Evolutionary conservation across 2,797 vertebrate species (phyloP).

Genomic region (Gastrophryne carolinensis): DNA sequence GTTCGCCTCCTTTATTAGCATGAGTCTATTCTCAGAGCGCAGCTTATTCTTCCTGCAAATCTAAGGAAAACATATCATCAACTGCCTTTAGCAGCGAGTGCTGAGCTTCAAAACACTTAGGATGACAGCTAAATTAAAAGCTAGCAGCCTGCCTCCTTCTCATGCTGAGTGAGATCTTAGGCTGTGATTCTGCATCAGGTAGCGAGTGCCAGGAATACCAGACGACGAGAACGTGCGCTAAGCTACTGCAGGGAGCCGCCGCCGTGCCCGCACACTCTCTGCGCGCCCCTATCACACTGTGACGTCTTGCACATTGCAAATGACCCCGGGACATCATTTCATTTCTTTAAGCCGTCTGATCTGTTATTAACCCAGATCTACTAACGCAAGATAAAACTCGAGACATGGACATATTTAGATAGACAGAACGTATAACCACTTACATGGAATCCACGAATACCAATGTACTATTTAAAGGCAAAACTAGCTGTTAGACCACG

Average conservation of each 20-base stretch:
- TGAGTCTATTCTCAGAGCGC: background rate
- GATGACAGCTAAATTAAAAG: background rate
- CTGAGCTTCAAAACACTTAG: background rate
- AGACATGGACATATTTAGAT: too few relatives aligned
- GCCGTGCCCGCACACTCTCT: background rate
- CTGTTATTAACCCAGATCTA: slow-evolving; percentile 20
- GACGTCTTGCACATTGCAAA: background rate
- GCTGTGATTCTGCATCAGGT: background rate
- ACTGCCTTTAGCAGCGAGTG: background rate
- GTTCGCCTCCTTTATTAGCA: too few relatives aligned
- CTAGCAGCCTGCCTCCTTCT: background rate
- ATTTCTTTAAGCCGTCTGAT: slow-evolving; percentile 13
- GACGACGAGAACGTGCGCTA: background rate
- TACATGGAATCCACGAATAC: too few relatives aligned
- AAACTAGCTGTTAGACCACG: too few relatives aligned
- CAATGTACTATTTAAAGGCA: too few relatives aligned
- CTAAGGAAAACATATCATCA: background rate
- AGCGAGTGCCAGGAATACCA: background rate
- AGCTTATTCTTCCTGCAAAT: background rate
- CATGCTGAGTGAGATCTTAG: background rate
- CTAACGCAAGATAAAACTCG: background rate
- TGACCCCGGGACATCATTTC: background rate
- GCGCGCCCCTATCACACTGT: background rate
- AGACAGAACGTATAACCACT: too few relatives aligned
- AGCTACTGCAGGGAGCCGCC: background rate